Percentiles rank a stretch among this genome's conserved stretches.
Conservation (phyloP, 2,888 invertebrate genomes). For the Ametastegia equiseti region DNA sequence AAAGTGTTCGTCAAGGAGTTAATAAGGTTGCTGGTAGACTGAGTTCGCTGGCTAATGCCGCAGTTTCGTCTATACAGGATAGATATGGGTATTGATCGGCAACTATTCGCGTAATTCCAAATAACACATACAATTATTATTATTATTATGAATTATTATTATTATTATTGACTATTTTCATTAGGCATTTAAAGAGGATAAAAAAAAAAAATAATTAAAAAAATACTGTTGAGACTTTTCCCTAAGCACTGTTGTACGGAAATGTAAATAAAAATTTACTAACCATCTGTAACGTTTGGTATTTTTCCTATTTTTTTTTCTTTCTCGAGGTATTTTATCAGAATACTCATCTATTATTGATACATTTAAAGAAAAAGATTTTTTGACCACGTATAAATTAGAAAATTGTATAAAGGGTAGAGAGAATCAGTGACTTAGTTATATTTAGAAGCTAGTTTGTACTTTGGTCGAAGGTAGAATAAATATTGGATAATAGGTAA, state of each 20-base stretch:
- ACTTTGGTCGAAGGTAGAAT: too few relatives aligned
- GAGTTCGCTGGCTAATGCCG: conserved; percentile 95
- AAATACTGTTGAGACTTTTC: conserved; percentile 56
- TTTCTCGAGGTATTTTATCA: too few relatives aligned
- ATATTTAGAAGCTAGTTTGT: too few relatives aligned
- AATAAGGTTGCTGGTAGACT: conserved; percentile 98
- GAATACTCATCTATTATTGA: too few relatives aligned
- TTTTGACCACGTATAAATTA: too few relatives aligned
- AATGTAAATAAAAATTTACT: conserved; percentile 71
- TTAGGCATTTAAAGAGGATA: neutral
- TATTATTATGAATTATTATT: conserved; percentile 7
- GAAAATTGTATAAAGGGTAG: too few relatives aligned
- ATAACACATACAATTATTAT: conserved; percentile 18
- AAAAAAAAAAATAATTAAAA: neutral
- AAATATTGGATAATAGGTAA: too few relatives aligned
- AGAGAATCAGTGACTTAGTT: too few relatives aligned
- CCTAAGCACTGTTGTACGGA: conserved; percentile 62
- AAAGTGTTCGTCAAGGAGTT: conserved; percentile 97
- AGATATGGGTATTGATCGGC: conserved; percentile 69
- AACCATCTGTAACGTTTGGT: too few relatives aligned
- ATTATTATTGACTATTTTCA: conserved; percentile 29
- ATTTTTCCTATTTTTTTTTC: too few relatives aligned
- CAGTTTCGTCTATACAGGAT: conserved; percentile 94
- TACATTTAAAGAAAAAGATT: conserved; percentile 49
- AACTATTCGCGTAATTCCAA: conserved; percentile 14